phyloP scores from a whole-genome alignment of 2,113 vertebrate species.

The Ariopsis seemanni region DNA sequence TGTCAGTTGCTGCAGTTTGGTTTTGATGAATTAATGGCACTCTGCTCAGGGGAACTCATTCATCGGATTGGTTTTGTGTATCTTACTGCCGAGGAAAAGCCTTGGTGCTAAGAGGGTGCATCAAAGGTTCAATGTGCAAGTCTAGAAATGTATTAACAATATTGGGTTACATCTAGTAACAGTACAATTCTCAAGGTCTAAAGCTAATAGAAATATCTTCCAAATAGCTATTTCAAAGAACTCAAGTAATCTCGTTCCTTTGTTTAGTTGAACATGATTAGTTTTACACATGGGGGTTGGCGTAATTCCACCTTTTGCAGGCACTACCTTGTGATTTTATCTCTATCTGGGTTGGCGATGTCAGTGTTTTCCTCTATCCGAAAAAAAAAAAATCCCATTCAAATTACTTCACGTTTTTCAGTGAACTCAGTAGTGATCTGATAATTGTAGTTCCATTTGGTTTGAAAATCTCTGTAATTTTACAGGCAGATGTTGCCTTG shows the following conservation, averaged over 20 bases:
- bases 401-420: not conserved
- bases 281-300: not conserved
- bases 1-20: not conserved
- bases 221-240: not conserved
- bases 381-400: not conserved
- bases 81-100: not conserved
- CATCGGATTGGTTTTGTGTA: not conserved
- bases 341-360: not conserved
- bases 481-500: not conserved
- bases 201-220: not conserved
- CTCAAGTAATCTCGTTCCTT: not conserved
- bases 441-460: not conserved
- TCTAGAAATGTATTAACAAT: not conserved
- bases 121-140: not conserved
- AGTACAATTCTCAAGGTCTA: not conserved
- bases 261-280: not conserved
- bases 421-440: not conserved
- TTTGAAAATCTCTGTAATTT: not conserved
- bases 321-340: not conserved
- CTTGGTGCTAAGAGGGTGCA: not conserved
- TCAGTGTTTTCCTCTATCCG: not conserved
- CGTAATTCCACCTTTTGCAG: not conserved
- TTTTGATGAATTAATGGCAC: constrained; percentile 1
- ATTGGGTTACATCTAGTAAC: not conserved
- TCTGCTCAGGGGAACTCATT: not conserved